Base-by-base conservation (phyloP, 1,140 invertebrate genomes). In the Lucilia sericata region DNA sequence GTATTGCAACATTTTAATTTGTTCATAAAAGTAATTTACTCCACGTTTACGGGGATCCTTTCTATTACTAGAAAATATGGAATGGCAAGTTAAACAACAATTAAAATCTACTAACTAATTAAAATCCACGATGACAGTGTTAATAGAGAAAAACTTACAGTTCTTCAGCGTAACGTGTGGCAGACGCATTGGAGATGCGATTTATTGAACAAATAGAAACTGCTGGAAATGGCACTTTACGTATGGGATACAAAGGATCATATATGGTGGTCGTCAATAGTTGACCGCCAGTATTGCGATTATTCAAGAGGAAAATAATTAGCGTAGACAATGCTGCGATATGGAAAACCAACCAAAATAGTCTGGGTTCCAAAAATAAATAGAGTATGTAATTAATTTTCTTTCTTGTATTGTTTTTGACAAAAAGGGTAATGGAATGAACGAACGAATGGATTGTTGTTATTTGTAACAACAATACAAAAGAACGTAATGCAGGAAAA, bases 131-230 rank as follows among this genome's bases (percentile, higher is more conserved):
- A 70, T 70, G 13, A 75, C 10, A 17, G 5, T 36, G n/a, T 34
- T 82, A 0, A 19, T 21, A 0, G 19, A 3, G 25, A 30, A 30
- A 30, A n/a, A 87, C 88, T 86, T 87, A 93, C 93, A 93, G 86
- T 83, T 91, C 86, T 25, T 89, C 88, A 2, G 93, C 93, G 47
- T 93, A 91, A 65, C 88, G 86, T 13, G 84, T 88, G 9, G 91
- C 91, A 19, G 92, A 92, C 12, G 85, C 87, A 75, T 91, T 92
- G 84, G 92, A 93, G 13, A 94, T 93, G 83, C 93, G 92, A 88
- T 94, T 94, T 80, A 92, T 90, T 13, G 91, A 91, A 86, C 93
- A 94, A 34, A 94, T 91, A 0, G 93, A 93, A 3, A 94, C 88
- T 2, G 93, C 93, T 0, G 93, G 93, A 85, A 93, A 93, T 51